These are phyloP conservation scores for Recurvirostra avosetta DNA, from an alignment of 2,113 vertebrate genomes.

Conservation along the genomic window DNA sequence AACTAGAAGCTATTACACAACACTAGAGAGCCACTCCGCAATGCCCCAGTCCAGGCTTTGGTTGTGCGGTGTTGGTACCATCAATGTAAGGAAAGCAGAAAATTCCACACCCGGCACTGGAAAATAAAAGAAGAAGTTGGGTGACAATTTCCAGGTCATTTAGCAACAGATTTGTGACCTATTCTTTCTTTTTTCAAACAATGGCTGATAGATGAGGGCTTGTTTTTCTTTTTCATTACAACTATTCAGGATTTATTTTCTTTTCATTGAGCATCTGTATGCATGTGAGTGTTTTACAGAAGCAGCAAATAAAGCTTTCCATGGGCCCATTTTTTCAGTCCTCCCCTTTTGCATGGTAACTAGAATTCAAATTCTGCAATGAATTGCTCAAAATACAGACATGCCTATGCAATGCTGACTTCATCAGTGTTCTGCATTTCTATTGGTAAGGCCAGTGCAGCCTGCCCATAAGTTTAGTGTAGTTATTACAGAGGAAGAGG, in stretches of 20 bases:
- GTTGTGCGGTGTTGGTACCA: background rate
- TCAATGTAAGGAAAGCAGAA: background rate
- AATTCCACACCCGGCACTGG: background rate
- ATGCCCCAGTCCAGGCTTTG: background rate
- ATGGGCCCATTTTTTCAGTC: background rate
- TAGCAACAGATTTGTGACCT: background rate
- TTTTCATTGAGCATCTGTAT: background rate
- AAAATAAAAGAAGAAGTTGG: background rate
- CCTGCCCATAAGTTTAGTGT: slow-evolving; percentile 40
- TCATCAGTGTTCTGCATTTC: slow-evolving; percentile 64
- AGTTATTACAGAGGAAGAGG: slow-evolving; percentile 39
- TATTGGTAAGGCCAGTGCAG: slow-evolving; percentile 64
- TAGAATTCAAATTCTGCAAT: slow-evolving; percentile 32
- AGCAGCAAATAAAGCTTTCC: background rate
- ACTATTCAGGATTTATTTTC: background rate
- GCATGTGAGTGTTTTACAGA: background rate
- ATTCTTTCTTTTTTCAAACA: background rate
- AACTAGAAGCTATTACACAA: background rate
- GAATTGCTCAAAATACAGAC: slow-evolving; percentile 26
- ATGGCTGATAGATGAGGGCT: background rate
- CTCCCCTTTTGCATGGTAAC: background rate
- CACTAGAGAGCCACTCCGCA: background rate
- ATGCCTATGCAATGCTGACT: slow-evolving; percentile 37
- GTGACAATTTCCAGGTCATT: background rate
- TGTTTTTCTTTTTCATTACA: background rate